phyloP scores from a whole-genome alignment of 2,797 vertebrate genomes.

The Acanthopagrus latus region DNA sequence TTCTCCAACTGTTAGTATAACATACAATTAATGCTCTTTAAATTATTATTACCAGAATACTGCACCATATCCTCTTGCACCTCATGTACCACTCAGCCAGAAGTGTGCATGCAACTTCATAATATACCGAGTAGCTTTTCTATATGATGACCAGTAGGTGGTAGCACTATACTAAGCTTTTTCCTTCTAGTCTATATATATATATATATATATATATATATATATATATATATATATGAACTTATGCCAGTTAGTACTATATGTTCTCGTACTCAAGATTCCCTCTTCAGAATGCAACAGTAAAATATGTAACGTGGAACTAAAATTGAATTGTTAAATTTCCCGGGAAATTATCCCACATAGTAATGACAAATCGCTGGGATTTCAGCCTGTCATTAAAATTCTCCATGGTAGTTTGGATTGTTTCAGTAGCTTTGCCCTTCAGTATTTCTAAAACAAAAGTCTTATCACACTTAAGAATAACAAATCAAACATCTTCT shows the following conservation, averaged over 20 bases:
- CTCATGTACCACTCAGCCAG: background rate
- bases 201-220: too few species aligned
- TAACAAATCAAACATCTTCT: background rate
- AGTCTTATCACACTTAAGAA: background rate
- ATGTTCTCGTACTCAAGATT: background rate
- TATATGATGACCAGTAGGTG: conserved; percentile 33
- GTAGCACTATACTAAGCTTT: background rate
- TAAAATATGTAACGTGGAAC: background rate
- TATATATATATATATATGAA: too few species aligned
- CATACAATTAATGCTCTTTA: too few species aligned
- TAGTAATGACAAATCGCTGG: background rate
- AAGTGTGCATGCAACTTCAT: background rate
- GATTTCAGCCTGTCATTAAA: background rate
- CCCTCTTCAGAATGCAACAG: background rate
- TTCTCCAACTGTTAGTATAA: background rate
- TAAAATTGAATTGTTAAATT: background rate
- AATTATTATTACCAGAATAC: too few species aligned
- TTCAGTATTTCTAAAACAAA: background rate
- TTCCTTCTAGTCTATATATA: background rate
- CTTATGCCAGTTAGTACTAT: too few species aligned
- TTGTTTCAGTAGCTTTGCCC: background rate
- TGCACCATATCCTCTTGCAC: too few species aligned
- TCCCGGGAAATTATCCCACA: background rate
- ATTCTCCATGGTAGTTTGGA: background rate
- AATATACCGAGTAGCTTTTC: background rate